Evolutionary conservation across 2,888 invertebrate genomes (phyloP).

Genomic region (Byasa hedistus): DNA sequence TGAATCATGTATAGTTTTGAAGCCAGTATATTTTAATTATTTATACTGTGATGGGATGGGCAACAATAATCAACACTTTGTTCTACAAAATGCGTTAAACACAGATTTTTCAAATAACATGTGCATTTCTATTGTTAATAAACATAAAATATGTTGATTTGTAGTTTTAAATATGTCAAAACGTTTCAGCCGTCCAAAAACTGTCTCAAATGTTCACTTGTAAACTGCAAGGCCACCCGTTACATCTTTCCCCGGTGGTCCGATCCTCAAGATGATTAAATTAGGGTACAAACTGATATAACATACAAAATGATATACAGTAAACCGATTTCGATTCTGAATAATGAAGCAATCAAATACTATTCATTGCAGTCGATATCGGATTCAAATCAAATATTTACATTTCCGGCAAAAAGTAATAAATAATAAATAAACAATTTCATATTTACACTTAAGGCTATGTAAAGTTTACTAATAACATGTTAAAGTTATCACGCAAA

Average conservation of each 20-base stretch:
- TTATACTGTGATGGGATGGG: neutral
- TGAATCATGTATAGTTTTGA: too few species aligned
- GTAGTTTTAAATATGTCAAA: slow-evolving; percentile 15
- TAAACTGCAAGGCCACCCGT: slow-evolving; percentile 64
- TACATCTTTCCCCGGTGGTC: slow-evolving; percentile 72
- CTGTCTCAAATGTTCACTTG: slow-evolving; percentile 63
- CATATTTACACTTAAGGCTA: neutral
- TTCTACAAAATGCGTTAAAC: too few species aligned
- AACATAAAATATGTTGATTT: neutral
- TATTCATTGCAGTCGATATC: slow-evolving; percentile 61
- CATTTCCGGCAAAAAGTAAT: slow-evolving; percentile 31
- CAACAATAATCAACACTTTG: neutral
- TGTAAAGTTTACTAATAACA: neutral
- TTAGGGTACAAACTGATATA: slow-evolving; percentile 75
- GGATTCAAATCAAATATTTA: slow-evolving; percentile 43
- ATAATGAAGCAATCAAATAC: slow-evolving; percentile 79
- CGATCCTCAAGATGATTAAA: slow-evolving; percentile 78
- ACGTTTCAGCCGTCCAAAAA: slow-evolving; percentile 33
- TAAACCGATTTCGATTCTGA: slow-evolving; percentile 66
- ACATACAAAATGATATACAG: slow-evolving; percentile 78
- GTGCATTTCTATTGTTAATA: too few species aligned
- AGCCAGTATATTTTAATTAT: too few species aligned
- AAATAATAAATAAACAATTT: neutral
- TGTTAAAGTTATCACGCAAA: neutral
- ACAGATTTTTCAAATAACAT: too few species aligned